phyloP scores from a whole-genome alignment of 2,797 vertebrate genomes.

The Gila robusta region DNA sequence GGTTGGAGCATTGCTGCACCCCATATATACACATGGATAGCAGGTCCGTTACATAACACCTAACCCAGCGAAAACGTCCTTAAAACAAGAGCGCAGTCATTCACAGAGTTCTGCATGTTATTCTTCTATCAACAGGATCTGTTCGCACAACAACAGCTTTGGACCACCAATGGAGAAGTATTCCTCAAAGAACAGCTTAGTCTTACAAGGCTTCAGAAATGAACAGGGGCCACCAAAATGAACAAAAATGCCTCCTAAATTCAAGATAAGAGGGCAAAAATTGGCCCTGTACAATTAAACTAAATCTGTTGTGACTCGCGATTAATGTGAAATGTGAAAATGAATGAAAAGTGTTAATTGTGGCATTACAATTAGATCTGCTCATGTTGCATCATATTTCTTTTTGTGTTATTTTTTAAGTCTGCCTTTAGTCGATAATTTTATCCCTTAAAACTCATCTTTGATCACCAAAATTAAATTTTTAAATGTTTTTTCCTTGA shows the following conservation, averaged over 20 bases:
- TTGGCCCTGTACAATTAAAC: not conserved
- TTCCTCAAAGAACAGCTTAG: conserved; percentile 5
- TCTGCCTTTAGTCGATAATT: too few relatives aligned
- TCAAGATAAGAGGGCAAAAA: not conserved
- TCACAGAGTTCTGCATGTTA: not conserved
- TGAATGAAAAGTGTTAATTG: not conserved
- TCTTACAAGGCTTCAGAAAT: not conserved
- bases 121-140: conserved; percentile 8
- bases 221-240: not conserved
- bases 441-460: too few relatives aligned
- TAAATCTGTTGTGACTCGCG: too few relatives aligned
- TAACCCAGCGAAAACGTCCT: not conserved
- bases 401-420: not conserved
- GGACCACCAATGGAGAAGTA: conserved; percentile 41
- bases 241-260: not conserved
- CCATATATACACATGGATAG: not conserved
- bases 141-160: conserved; percentile 1
- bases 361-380: not conserved
- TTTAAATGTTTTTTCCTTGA: too few relatives aligned
- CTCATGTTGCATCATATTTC: not conserved
- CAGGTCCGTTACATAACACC: conserved; percentile 1
- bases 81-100: not conserved
- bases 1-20: conserved; percentile 49
- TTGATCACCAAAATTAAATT: too few relatives aligned
- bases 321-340: not conserved